These are phyloP conservation scores for Drosophila kanapiae DNA, from an alignment of 1,140 invertebrate genomes.

Conservation along the genomic window DNA sequence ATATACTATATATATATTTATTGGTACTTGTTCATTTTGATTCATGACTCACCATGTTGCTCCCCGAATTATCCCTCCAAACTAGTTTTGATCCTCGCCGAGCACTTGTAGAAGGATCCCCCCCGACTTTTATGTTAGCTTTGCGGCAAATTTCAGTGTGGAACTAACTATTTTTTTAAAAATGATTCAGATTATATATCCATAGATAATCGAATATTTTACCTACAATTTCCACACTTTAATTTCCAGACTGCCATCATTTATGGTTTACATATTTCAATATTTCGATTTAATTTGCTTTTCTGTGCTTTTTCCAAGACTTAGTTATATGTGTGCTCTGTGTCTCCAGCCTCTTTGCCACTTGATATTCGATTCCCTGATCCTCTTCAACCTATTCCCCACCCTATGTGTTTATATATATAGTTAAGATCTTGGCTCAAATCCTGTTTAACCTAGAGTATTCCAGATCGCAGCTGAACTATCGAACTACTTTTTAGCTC, in stretches of 20 bases:
- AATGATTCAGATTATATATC: not conserved
- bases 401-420: constrained; percentile 1
- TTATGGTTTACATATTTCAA: not conserved
- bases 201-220: not conserved
- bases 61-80: not conserved
- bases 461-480: constrained; percentile 31
- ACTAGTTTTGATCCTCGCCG: not conserved
- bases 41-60: constrained; percentile 7
- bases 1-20: constrained; percentile 31
- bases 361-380: not conserved
- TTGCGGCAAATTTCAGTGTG: not conserved
- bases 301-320: constrained; percentile 21
- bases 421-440: constrained; percentile 10
- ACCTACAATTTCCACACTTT: not conserved
- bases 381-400: not conserved
- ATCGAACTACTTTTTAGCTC: constrained; percentile 29
- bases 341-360: constrained; percentile 3
- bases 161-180: not conserved
- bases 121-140: not conserved
- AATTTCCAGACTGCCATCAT: not conserved
- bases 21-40: constrained; percentile 27
- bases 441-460: constrained; percentile 14
- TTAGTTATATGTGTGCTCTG: constrained; percentile 28
- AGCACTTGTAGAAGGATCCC: not conserved
- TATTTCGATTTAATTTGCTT: constrained; percentile 7